Conservation (phyloP, 2,888 invertebrate genomes). For the Philopedon plagiatum region DNA sequence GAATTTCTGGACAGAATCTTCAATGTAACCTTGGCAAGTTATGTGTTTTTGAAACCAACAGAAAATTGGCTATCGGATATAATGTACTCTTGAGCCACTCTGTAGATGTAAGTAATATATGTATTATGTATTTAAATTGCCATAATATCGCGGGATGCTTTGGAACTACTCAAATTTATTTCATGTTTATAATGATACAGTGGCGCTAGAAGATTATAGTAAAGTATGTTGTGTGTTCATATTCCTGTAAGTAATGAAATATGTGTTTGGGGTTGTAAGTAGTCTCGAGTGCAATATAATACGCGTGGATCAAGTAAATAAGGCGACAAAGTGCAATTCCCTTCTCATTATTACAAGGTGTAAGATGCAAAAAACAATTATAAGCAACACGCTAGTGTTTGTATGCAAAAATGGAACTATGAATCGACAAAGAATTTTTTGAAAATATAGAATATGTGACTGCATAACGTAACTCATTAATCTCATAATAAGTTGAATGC, state of each 20-base stretch:
- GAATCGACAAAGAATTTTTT: no score
- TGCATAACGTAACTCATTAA: no score
- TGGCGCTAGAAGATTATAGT: not conserved
- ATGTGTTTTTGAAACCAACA: no score
- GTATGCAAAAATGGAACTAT: no score
- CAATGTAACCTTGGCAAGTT: no score
- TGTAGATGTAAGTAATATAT: not conserved
- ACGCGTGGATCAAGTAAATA: not conserved
- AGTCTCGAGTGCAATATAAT: not conserved
- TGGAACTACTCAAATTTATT: not conserved
- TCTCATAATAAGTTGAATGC: no score
- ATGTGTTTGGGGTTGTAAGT: conserved; percentile 7
- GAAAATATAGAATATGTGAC: no score
- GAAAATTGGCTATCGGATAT: no score
- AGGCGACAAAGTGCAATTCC: not conserved
- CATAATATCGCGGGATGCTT: not conserved
- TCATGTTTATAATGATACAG: not conserved
- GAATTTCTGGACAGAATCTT: no score
- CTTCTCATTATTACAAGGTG: no score
- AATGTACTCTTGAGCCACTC: not conserved
- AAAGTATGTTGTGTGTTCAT: not conserved
- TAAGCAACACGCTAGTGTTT: no score
- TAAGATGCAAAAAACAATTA: no score
- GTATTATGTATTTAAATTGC: not conserved
- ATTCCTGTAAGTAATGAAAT: conserved; percentile 5